Evolutionary conservation across 2,888 invertebrate species (phyloP).

Genomic region (Nephrotoma guestfalica): DNA sequence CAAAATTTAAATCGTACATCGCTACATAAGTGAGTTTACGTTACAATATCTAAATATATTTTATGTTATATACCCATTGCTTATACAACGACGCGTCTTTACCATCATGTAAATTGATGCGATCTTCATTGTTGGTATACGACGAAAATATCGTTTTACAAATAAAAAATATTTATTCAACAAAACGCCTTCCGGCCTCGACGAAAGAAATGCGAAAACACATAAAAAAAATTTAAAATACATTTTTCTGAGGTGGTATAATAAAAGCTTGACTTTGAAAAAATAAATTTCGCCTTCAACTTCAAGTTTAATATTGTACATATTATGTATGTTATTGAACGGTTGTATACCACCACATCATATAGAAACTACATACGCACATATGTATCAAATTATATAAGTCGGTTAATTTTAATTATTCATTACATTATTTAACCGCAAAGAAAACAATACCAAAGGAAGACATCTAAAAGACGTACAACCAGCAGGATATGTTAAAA

Average conservation of each 20-base stretch:
- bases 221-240: neutral
- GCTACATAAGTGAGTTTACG: no score
- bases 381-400: neutral
- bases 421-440: neutral
- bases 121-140: neutral
- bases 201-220: neutral
- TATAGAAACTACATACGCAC: neutral
- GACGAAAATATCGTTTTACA: neutral
- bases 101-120: neutral
- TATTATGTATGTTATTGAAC: neutral
- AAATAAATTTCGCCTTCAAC: neutral
- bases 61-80: no score
- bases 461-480: neutral
- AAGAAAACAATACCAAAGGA: neutral
- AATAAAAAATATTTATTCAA: neutral
- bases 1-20: no score
- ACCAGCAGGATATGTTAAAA: neutral
- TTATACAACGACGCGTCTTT: neutral
- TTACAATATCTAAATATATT: no score
- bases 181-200: neutral
- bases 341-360: neutral
- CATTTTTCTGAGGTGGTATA: neutral
- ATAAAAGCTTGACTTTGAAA: neutral
- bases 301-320: neutral
- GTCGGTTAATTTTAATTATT: neutral